A percentile compares a stretch with the other conserved stretches of the same genome.
phyloP scores from a whole-genome alignment of 2,113 vertebrate genomes.

The Triplophysa dalaica region DNA sequence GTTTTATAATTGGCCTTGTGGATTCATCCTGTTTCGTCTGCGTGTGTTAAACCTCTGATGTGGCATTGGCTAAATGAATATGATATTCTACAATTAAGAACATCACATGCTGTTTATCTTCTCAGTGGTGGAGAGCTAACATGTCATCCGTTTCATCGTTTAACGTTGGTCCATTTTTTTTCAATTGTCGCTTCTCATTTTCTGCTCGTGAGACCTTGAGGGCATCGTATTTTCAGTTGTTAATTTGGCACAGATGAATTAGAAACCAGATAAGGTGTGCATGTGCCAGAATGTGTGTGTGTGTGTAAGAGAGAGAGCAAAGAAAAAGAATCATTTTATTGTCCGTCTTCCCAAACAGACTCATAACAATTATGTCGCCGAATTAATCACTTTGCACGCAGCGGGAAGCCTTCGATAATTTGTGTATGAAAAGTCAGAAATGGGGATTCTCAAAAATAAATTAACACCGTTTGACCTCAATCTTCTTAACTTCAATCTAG shows the following conservation, averaged over 20 bases:
- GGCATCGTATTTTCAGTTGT: slow-evolving; percentile 34
- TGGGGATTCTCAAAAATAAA: slow-evolving; percentile 64
- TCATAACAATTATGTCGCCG: slow-evolving; percentile 60
- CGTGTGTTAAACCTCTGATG: slow-evolving; percentile 78
- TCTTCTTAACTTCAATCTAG: slow-evolving; percentile 67
- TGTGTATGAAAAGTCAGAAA: slow-evolving; percentile 63
- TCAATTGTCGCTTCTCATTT: slow-evolving; percentile 15
- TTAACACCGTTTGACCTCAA: slow-evolving; percentile 73
- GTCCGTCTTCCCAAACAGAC: slow-evolving; percentile 50
- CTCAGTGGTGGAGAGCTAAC: slow-evolving; percentile 68
- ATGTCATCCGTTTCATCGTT: slow-evolving; percentile 69
- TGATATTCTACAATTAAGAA: slow-evolving; percentile 85
- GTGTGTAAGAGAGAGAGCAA: background rate
- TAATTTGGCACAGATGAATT: slow-evolving; percentile 47
- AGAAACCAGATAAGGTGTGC: background rate
- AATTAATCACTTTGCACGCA: slow-evolving; percentile 64
- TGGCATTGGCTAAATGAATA: slow-evolving; percentile 78
- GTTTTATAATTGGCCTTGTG: slow-evolving; percentile 86
- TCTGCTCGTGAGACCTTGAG: slow-evolving; percentile 31
- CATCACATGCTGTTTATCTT: slow-evolving; percentile 83
- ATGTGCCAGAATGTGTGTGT: slow-evolving; percentile 3
- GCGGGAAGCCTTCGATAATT: slow-evolving; percentile 62
- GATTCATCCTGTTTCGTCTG: slow-evolving; percentile 79
- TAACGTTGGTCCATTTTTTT: slow-evolving; percentile 22
- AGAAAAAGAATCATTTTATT: slow-evolving; percentile 39